These are phyloP conservation scores for Penaeus monodon DNA, from an alignment of 2,888 invertebrate genomes.

Conservation along the genomic window DNA sequence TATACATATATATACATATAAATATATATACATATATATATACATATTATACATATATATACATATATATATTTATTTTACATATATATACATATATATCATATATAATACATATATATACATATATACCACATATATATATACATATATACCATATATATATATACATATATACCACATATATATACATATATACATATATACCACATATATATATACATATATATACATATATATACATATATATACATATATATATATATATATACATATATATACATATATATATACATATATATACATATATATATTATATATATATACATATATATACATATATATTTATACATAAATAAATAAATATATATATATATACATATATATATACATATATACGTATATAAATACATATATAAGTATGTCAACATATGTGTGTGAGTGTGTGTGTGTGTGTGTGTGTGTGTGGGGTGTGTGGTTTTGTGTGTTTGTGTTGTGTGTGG, in stretches of 20 bases:
- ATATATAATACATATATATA: conserved; percentile 17
- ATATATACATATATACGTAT: not conserved
- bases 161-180: not conserved
- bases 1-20: not conserved
- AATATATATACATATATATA: not conserved
- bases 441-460: not conserved
- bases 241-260: not conserved
- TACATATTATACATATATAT: not conserved
- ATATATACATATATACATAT: conserved; percentile 14
- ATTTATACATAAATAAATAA: not conserved
- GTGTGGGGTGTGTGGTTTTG: no score
- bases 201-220: not conserved
- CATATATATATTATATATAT: not conserved
- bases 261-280: conserved; percentile 2
- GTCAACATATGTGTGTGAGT: not conserved
- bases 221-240: conserved; percentile 3
- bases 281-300: conserved; percentile 2
- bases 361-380: not conserved
- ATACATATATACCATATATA: conserved; percentile 2
- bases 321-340: not conserved
- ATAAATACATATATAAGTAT: not conserved
- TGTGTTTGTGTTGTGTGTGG: no score
- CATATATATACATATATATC: conserved; percentile 3
- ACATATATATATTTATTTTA: not conserved
- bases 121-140: conserved; percentile 4